phyloP scores from a whole-genome alignment of 2,113 vertebrate genomes.

The Pagrus major region DNA sequence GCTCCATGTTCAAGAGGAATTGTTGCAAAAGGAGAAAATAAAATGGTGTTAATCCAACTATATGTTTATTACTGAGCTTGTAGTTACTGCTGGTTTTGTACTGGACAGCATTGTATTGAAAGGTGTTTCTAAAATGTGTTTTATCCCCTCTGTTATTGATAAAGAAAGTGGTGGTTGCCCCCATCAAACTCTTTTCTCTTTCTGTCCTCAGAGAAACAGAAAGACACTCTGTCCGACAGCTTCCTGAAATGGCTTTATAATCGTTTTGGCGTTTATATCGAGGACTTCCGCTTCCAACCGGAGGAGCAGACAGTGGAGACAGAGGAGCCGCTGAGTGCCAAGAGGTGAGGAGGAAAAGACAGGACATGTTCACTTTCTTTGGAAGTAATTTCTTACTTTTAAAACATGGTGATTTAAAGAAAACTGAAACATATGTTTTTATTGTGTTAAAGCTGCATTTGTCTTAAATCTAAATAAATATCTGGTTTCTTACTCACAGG shows the following conservation, averaged over 20 bases:
- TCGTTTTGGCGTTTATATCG: slow-evolving; percentile 90
- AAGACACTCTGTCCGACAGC: slow-evolving; percentile 84
- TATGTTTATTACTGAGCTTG: too few species aligned
- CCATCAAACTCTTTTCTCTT: too few species aligned
- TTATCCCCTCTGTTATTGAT: too few species aligned
- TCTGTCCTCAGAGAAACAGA: slow-evolving; percentile 85
- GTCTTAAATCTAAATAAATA: neutral
- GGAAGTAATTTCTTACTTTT: too few species aligned
- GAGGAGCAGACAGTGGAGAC: slow-evolving; percentile 92
- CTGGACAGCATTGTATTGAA: neutral
- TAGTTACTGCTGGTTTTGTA: too few species aligned
- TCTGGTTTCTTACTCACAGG: slow-evolving; percentile 78
- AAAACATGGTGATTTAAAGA: neutral
- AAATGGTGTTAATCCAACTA: too few species aligned
- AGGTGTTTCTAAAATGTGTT: too few species aligned
- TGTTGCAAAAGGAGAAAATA: neutral
- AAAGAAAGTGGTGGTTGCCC: too few species aligned
- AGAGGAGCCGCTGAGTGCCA: slow-evolving; percentile 95
- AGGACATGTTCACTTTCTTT: neutral
- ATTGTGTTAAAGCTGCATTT: neutral
- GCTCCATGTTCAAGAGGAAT: neutral
- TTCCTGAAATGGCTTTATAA: slow-evolving; percentile 91
- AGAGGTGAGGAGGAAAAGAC: slow-evolving; percentile 85
- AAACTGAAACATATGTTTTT: neutral
- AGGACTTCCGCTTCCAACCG: slow-evolving; percentile 95